Percentiles rank a stretch among this genome's conserved stretches.
phyloP scores from a whole-genome alignment of 2,113 vertebrate genomes.

The Oryctolagus cuniculus region mOryCun1.1 NC_091435.1:163215501-163216000 shows the following conservation, averaged over 20 bases:
- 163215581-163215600: neutral
- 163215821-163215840: neutral
- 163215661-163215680: neutral
- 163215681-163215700: neutral
- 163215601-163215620: neutral
- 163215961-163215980: neutral
- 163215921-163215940: neutral
- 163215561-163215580: rapidly evolving
- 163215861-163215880: neutral
- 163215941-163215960: neutral
- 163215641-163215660: neutral
- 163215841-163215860: neutral
- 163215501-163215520: neutral
- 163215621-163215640: neutral
- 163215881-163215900: neutral
- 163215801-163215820: neutral
- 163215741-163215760: neutral
- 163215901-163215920: neutral
- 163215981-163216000: neutral
- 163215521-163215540: too few species aligned
- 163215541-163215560: neutral
- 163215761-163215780: neutral
- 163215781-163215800: neutral
- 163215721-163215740: neutral
- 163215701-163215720: neutral